Base-by-base conservation (phyloP, 2,888 invertebrate species). In the Heliconius ethilla region DNA sequence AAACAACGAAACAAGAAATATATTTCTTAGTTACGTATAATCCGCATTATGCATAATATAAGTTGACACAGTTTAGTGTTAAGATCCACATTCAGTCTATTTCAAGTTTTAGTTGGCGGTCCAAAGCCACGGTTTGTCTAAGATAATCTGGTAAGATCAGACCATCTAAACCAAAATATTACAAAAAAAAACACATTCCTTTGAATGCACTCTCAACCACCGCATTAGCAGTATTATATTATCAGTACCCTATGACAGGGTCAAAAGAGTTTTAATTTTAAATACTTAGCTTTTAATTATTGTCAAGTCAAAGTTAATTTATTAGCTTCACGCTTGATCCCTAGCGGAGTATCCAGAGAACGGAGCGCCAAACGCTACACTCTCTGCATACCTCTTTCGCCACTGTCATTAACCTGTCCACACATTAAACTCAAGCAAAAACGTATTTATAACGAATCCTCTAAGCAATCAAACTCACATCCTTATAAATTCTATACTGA, bases 401-500 rank as follows among this genome's bases (percentile, higher is more conserved):
- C 10, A 55, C 55, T 55, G 7, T 22, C 55, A 55, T 7, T 22
- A 9, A 55, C 55, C 22, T 55, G 22, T 55, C 22, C 55, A 59
- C 9, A 10, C 55, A 59, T 59, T 59, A 59, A 59, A 59, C n/a
- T n/a, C 59, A 59, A 59, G n/a, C 18, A 59, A 51, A 18, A 51
- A 18, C 51, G 6, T 18, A 51, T 51, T 51, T 51, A 51, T 59
- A 59, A 59, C 9, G 3, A 10, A 66, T 22, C 3, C 66, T n/a
- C n/a, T 25, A 27, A 70, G 2, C 13, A 51, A 37, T 29, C 22
- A 70, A 75, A 94, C 96, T 96, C 88, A 98, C 98, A 95, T 98
- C 98, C 91, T 98, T 98, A 95, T 98, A 98, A 88, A 98, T 98
- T 88, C 98, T 95, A 92, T 99, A 99, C 94, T 99, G 99, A 94